These are phyloP conservation scores for Drosophila subquinaria DNA, from an alignment of 2,888 invertebrate species.

Conservation along the genomic window DNA sequence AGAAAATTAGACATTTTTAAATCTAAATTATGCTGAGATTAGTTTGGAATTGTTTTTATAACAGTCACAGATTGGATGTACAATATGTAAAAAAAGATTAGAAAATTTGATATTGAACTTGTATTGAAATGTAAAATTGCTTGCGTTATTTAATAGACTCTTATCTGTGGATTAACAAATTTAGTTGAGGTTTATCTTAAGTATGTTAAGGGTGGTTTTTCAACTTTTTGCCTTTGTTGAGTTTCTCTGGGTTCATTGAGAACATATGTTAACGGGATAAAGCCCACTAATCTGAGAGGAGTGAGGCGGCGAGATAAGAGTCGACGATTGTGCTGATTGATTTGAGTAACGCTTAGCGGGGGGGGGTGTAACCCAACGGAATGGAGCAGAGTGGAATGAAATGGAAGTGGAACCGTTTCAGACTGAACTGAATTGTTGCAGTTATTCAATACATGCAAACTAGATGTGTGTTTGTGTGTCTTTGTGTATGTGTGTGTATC, in stretches of 20 bases:
- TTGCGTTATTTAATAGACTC: constrained; percentile 9
- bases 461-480: constrained; percentile 18
- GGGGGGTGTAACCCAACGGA: constrained; percentile 1
- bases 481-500: constrained; percentile 18
- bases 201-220: constrained; percentile 15
- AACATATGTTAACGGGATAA: constrained; percentile 43
- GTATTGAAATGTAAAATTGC: background rate
- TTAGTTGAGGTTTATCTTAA: constrained; percentile 15
- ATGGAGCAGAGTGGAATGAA: too few relatives aligned
- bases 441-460: constrained; percentile 44
- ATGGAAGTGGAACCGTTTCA: constrained; percentile 5
- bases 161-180: constrained; percentile 19
- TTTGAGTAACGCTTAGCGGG: constrained; percentile 28
- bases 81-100: background rate
- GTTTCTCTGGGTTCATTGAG: background rate
- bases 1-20: background rate
- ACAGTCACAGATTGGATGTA: background rate
- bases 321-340: constrained; percentile 42
- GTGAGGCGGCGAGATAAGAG: constrained; percentile 14
- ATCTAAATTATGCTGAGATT: background rate
- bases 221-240: background rate
- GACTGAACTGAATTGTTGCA: constrained; percentile 40
- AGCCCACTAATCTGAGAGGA: constrained; percentile 23
- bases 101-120: too few relatives aligned
- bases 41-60: background rate